A percentile compares a stretch with the other conserved stretches of the same genome.
Evolutionary conservation across 1,140 invertebrate species (phyloP).

Genomic region (Venturia canescens): DNA sequence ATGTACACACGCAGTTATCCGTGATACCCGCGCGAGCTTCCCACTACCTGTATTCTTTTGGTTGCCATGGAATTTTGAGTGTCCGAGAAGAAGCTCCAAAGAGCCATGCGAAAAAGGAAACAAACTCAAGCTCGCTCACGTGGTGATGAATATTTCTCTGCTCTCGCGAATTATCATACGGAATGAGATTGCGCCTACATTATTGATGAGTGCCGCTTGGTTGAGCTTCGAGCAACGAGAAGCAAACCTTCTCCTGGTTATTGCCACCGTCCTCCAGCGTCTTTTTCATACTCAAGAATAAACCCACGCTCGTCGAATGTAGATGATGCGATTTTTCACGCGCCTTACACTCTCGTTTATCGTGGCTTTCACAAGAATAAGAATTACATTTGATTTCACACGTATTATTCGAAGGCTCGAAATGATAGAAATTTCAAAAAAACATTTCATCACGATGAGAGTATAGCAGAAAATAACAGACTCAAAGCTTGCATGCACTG

Average conservation of each 20-base stretch:
- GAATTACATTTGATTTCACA: neutral
- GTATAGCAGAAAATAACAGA: too few species aligned
- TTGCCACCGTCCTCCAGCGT: slow-evolving; percentile 20
- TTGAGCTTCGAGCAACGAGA: slow-evolving; percentile 31
- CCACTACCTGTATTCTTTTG: neutral
- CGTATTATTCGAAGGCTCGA: neutral
- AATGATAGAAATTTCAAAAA: neutral
- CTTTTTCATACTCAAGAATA: slow-evolving; percentile 24
- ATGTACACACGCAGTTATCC: slow-evolving; percentile 13
- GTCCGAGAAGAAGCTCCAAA: slow-evolving; percentile 16
- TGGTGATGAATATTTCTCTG: slow-evolving; percentile 71
- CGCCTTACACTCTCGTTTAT: neutral
- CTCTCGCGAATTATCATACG: slow-evolving; percentile 68
- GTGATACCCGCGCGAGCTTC: slow-evolving; percentile 17
- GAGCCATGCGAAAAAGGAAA: slow-evolving; percentile 33
- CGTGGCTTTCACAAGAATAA: neutral
- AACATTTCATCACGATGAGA: too few species aligned
- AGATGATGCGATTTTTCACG: slow-evolving; percentile 60
- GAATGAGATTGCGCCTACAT: slow-evolving; percentile 71
- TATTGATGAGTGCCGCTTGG: slow-evolving; percentile 62
- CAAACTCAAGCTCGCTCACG: slow-evolving; percentile 53
- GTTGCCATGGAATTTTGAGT: slow-evolving; percentile 55
- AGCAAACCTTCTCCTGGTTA: slow-evolving; percentile 47
- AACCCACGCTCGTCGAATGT: slow-evolving; percentile 42
- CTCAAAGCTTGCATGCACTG: too few species aligned